These are phyloP conservation scores for Melikaiella ostensackeni DNA, from an alignment of 2,888 invertebrate genomes.

Conservation along the genomic window DNA sequence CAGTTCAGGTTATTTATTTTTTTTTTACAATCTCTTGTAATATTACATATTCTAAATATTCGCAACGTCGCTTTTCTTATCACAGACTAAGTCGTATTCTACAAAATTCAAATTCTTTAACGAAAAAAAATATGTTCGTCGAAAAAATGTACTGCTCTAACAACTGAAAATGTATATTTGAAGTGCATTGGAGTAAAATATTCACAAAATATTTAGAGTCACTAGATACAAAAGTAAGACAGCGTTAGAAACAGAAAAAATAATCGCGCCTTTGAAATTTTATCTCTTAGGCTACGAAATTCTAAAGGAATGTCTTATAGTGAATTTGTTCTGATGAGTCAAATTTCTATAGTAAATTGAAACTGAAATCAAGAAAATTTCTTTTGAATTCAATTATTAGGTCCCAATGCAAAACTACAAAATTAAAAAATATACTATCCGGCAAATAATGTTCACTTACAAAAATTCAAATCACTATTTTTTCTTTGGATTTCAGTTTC, in stretches of 20 bases:
- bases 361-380: neutral
- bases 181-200: neutral
- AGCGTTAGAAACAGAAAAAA: neutral
- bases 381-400: neutral
- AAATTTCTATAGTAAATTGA: neutral
- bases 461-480: neutral
- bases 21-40: constrained; percentile 22
- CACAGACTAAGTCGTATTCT: constrained; percentile 30
- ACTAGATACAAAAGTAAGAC: neutral
- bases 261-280: neutral
- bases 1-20: constrained; percentile 22
- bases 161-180: neutral
- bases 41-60: constrained; percentile 37
- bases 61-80: constrained; percentile 26
- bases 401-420: neutral
- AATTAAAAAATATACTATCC: neutral
- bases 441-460: neutral
- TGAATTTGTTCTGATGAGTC: neutral
- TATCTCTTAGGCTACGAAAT: neutral
- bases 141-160: neutral
- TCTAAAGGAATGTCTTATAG: neutral
- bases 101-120: neutral
- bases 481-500: neutral
- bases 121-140: neutral
- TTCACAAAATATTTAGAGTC: neutral